A percentile compares a stretch with the other conserved stretches of the same genome.
Evolutionary conservation across 2,888 invertebrate species (phyloP).

Genomic region (Napeogenes sylphis): DNA sequence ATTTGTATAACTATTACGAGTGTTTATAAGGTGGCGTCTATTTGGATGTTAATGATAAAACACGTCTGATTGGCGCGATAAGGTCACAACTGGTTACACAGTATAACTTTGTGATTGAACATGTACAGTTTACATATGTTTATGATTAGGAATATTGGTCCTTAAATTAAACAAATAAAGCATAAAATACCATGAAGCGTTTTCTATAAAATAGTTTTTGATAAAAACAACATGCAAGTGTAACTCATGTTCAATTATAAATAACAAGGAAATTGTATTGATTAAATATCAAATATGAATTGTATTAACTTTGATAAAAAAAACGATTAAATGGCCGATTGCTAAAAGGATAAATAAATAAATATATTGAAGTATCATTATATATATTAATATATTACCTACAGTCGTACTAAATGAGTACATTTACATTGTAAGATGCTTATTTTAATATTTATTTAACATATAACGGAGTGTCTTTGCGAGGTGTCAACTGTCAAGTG

Average conservation of each 20-base stretch:
- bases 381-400: not conserved
- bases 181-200: not conserved
- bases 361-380: not conserved
- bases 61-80: constrained; percentile 37
- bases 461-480: constrained; percentile 37
- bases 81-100: constrained; percentile 35
- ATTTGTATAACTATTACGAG: constrained; percentile 8
- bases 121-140: not conserved
- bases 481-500: constrained; percentile 44
- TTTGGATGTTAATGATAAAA: constrained; percentile 23
- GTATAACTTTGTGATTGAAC: constrained; percentile 19
- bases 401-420: not conserved
- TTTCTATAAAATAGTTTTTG: not conserved
- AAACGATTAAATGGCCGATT: no score
- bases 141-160: not conserved
- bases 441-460: constrained; percentile 7
- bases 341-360: not conserved
- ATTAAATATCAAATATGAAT: constrained; percentile 2
- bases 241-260: constrained; percentile 14
- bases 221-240: constrained; percentile 5
- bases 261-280: constrained; percentile 14
- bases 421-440: not conserved
- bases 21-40: not conserved
- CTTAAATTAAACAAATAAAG: constrained; percentile 2
- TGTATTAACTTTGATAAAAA: not conserved